Evolutionary conservation across 2,888 invertebrate genomes (phyloP).

Genomic region (Xylota sylvarum): DNA sequence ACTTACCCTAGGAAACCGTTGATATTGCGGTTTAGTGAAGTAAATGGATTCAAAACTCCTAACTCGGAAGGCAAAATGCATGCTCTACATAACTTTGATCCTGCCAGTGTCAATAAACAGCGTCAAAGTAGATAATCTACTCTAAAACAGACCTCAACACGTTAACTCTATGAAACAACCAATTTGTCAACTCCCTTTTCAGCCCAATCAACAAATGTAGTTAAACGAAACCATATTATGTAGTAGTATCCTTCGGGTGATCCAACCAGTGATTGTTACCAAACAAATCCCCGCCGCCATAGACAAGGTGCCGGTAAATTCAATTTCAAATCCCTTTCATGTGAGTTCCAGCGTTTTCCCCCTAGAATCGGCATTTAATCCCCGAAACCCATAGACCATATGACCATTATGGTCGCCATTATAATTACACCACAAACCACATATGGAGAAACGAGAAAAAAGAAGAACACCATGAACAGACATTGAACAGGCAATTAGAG

Average conservation of each 20-base stretch:
- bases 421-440: constrained; percentile 57
- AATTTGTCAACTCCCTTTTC: not conserved
- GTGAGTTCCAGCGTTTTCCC: constrained; percentile 4
- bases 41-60: too few relatives aligned
- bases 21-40: too few relatives aligned
- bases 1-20: too few relatives aligned
- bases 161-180: not conserved
- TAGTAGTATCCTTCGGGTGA: not conserved
- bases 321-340: constrained; percentile 55
- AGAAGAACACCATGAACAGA: constrained; percentile 51
- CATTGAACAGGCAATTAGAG: constrained; percentile 58
- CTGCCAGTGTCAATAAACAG: too few relatives aligned
- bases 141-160: too few relatives aligned
- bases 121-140: too few relatives aligned
- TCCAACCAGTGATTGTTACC: not conserved
- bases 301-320: constrained; percentile 43
- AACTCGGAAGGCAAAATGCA: too few relatives aligned
- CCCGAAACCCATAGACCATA: constrained; percentile 16
- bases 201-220: not conserved
- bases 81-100: too few relatives aligned
- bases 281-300: not conserved
- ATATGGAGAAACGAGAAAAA: constrained; percentile 28
- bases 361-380: not conserved
- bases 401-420: constrained; percentile 30
- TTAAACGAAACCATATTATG: not conserved